Conservation (phyloP, 2,113 vertebrate genomes). For the Corythornis vintsioides region DNA sequence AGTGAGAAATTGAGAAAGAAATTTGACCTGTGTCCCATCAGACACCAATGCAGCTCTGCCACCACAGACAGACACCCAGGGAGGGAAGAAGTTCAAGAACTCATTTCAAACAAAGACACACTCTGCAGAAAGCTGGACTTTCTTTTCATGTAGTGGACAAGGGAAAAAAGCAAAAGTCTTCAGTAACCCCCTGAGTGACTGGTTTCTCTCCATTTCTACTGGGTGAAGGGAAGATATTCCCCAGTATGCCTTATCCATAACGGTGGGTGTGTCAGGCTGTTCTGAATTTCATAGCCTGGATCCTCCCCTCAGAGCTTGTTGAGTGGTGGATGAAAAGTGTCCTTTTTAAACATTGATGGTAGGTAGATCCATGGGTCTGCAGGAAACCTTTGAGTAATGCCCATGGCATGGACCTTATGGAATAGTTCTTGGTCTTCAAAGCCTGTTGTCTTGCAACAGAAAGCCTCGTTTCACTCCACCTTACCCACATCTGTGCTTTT, state of each 20-base stretch:
- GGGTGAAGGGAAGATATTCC: background rate
- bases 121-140: background rate
- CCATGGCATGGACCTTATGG: background rate
- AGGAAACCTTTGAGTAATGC: background rate
- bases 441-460: background rate
- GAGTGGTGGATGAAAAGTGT: background rate
- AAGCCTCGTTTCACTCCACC: background rate
- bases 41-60: background rate
- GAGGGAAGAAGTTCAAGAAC: background rate
- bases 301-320: background rate
- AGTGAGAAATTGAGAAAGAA: conserved; percentile 17
- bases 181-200: background rate
- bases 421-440: background rate
- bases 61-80: background rate
- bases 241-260: background rate
- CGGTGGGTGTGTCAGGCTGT: background rate
- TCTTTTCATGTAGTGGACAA: background rate
- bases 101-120: background rate
- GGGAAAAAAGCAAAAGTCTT: background rate
- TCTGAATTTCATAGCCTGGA: background rate
- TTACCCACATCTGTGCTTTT: background rate
- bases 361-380: background rate
- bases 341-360: background rate
- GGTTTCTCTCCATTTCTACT: background rate
- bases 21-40: background rate